Evolutionary conservation across 2,888 invertebrate species (phyloP), one percentile per base, ranked within the genome.

Genomic region (Perizoma affinitatum): DNA sequence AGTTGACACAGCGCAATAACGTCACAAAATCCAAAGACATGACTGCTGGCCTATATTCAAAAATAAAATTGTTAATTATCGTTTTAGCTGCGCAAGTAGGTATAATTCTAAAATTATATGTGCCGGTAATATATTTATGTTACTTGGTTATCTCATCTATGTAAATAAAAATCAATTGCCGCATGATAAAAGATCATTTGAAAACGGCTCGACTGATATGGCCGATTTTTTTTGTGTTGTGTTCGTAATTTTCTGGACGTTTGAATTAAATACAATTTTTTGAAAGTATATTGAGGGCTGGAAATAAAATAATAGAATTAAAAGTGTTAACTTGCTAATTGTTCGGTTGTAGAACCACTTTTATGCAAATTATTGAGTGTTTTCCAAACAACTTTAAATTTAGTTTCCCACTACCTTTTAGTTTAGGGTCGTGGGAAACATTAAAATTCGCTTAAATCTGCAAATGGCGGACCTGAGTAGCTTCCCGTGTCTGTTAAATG

Each of bases 1-100:
- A 69, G 57, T 66, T 57, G 61, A 69, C 65, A 66, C 61, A 57
- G 55, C 46, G 47, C 63, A 43, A 33, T 53, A 48, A 61, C 66
- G 65, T 65, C 65, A 68, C 50, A 55, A 68, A 67, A 57, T 65
- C 60, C 46, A 35, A 61, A 64, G 62, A 67, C 61, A 60, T 54
- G 65, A 67, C 67, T 63, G 59, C 58, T 71, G 75, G 72, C 75
- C 75, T 66, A 68, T 54, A 69, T 74, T 63, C 67, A 35, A 56
- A 69, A 72, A 72, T 72, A 68, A 7, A 56, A 58, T 53, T 11
- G 61, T 67, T 72, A 73, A 74, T 74, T 73, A 75, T 69, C 68
- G 61, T 63, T 68, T 68, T 71, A 63, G 61, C 62, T 61, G 61
- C 64, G 58, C 64, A 64, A 63, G 67, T 70, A 22, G 4, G n/a